A percentile compares a stretch with the other conserved stretches of the same genome.
Conservation (phyloP, 2,797 vertebrate genomes). For the Gymnothorax reevesii region DNA sequence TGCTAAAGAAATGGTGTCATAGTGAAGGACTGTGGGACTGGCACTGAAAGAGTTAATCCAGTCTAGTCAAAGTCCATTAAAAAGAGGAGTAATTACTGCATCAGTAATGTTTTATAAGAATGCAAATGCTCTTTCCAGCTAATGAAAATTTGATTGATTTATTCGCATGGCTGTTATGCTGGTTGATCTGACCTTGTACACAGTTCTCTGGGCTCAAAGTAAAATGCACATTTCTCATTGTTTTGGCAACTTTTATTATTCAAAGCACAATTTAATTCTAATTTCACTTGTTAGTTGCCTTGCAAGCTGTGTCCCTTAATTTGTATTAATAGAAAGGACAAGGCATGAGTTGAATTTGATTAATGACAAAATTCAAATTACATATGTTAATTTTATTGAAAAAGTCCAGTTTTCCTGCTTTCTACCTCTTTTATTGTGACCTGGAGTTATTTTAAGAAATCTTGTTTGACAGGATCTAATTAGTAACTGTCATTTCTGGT, state of each 20-base stretch:
- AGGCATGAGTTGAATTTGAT: constrained; percentile 32
- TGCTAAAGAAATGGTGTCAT: neutral
- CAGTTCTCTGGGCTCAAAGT: constrained; percentile 15
- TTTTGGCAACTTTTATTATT: neutral
- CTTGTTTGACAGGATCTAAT: constrained; percentile 17
- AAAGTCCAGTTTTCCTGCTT: neutral
- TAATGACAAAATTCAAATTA: constrained; percentile 42
- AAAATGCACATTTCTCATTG: constrained; percentile 31
- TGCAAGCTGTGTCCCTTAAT: neutral
- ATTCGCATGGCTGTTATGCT: constrained; percentile 61
- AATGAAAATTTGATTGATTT: constrained; percentile 45
- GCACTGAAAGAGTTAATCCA: constrained; percentile 18
- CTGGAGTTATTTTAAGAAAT: constrained; percentile 20
- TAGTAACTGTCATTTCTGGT: constrained; percentile 21
- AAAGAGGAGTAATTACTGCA: neutral
- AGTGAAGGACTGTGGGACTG: neutral
- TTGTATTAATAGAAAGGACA: constrained; percentile 23
- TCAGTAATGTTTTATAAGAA: neutral
- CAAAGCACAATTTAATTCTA: constrained; percentile 10
- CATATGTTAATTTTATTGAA: constrained; percentile 39
- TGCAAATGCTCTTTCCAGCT: neutral
- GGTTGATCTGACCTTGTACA: constrained; percentile 36
- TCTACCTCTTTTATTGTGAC: constrained; percentile 3
- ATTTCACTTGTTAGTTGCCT: neutral
- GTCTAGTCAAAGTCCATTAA: constrained; percentile 10